Evolutionary conservation across 2,888 invertebrate genomes (phyloP).

Genomic region (Zaprionus lineosus): DNA sequence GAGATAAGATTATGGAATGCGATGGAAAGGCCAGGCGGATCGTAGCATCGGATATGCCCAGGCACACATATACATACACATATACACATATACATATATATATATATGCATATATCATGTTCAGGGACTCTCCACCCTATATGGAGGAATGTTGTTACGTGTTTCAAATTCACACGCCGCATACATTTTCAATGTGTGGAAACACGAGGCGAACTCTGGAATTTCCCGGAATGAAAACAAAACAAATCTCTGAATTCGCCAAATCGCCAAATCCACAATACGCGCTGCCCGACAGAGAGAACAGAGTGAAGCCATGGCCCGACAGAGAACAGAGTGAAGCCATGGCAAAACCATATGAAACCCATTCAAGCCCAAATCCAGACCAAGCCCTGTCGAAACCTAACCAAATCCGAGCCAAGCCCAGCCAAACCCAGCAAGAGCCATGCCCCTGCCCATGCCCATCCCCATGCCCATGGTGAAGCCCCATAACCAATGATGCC

Average conservation of each 20-base stretch:
- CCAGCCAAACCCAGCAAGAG: too few relatives aligned
- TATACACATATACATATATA: not conserved
- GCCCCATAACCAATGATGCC: too few relatives aligned
- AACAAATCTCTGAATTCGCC: constrained; percentile 37
- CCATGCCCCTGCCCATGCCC: too few relatives aligned
- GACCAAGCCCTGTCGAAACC: too few relatives aligned
- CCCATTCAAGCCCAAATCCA: not conserved
- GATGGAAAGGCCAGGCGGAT: constrained; percentile 39
- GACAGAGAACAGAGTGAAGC: too few relatives aligned
- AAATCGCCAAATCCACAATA: not conserved
- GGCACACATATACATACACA: not conserved
- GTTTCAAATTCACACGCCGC: constrained; percentile 23
- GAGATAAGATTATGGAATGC: constrained; percentile 61
- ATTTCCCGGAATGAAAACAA: constrained; percentile 21
- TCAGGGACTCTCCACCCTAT: too few relatives aligned
- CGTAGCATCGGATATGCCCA: constrained; percentile 20
- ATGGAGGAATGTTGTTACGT: constrained; percentile 49
- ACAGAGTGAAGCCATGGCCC: not conserved
- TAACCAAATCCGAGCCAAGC: too few relatives aligned
- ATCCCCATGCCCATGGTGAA: too few relatives aligned
- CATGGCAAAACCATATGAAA: too few relatives aligned
- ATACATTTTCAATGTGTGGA: constrained; percentile 5
- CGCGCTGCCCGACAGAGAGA: constrained; percentile 5
- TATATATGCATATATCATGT: too few relatives aligned
- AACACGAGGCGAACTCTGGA: constrained; percentile 4